Evolutionary conservation across 2,113 vertebrate species (phyloP).

Genomic region (Neoarius graeffei): DNA sequence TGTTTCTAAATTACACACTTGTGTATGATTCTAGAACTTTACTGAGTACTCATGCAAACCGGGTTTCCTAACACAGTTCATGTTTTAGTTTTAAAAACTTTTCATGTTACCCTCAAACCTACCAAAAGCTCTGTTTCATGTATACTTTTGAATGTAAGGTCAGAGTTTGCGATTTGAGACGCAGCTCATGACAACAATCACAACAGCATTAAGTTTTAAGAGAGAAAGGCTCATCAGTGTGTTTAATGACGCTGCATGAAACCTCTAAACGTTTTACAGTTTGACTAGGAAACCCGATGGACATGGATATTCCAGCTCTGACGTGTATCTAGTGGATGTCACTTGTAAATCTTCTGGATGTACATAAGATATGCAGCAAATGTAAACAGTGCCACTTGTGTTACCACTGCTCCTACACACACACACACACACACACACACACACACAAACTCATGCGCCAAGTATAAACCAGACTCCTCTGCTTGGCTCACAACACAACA

Average conservation of each 20-base stretch:
- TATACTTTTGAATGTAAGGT: background rate
- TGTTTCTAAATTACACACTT: too few species aligned
- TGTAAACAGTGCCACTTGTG: too few species aligned
- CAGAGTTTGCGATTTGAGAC: background rate
- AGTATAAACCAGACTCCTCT: too few species aligned
- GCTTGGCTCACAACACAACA: background rate
- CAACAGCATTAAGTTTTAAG: background rate
- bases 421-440: too few species aligned
- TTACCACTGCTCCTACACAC: too few species aligned
- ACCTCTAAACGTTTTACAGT: background rate
- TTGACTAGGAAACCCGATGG: background rate
- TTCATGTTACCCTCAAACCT: background rate
- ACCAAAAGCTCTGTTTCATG: background rate
- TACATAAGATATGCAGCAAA: background rate
- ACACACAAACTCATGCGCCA: too few species aligned
- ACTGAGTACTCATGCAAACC: background rate
- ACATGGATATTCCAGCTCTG: background rate
- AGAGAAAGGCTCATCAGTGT: background rate
- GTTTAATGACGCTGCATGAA: background rate
- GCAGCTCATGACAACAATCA: background rate
- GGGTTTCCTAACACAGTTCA: background rate
- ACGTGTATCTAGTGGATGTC: too few species aligned
- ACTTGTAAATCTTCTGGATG: background rate
- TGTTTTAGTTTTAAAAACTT: background rate
- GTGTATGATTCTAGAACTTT: background rate